Conservation (phyloP, 2,113 vertebrate species). For the Corvus cornix region DNA sequence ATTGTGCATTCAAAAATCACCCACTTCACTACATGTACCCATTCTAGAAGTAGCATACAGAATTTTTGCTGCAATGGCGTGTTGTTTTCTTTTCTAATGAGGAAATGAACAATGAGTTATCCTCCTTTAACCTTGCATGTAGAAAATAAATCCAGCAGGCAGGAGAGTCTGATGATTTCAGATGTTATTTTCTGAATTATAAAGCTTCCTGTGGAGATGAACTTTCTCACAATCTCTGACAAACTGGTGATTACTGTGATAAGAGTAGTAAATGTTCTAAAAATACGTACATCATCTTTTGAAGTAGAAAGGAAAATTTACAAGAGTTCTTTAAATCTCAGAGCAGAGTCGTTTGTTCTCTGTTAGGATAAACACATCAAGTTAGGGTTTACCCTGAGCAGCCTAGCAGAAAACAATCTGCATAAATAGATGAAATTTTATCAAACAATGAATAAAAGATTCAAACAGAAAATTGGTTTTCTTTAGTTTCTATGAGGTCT, state of each 20-base stretch:
- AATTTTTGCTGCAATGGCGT: background rate
- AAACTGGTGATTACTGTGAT: background rate
- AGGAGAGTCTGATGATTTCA: background rate
- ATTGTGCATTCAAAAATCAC: background rate
- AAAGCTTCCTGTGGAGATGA: background rate
- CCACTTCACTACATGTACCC: background rate
- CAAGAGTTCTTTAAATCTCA: background rate
- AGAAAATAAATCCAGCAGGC: background rate
- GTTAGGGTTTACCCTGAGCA: conserved; percentile 1
- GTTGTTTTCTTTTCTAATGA: background rate
- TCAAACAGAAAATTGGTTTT: background rate
- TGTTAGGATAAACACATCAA: conserved; percentile 2
- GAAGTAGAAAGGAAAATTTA: conserved; percentile 5
- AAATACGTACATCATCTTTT: background rate
- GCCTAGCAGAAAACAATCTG: conserved; percentile 4
- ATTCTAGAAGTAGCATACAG: background rate
- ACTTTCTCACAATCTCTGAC: background rate
- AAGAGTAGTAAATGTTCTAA: conserved; percentile 24
- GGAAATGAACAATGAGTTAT: background rate
- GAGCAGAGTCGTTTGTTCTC: background rate
- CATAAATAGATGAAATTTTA: conserved; percentile 28
- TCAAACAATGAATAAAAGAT: conserved; percentile 17
- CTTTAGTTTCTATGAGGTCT: background rate
- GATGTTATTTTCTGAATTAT: conserved; percentile 19
- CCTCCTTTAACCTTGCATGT: background rate